Percentiles rank a stretch among this genome's conserved stretches.
These are phyloP conservation scores for Bembecia ichneumoniformis DNA, from an alignment of 2,888 invertebrate genomes.

Conservation along the genomic window DNA sequence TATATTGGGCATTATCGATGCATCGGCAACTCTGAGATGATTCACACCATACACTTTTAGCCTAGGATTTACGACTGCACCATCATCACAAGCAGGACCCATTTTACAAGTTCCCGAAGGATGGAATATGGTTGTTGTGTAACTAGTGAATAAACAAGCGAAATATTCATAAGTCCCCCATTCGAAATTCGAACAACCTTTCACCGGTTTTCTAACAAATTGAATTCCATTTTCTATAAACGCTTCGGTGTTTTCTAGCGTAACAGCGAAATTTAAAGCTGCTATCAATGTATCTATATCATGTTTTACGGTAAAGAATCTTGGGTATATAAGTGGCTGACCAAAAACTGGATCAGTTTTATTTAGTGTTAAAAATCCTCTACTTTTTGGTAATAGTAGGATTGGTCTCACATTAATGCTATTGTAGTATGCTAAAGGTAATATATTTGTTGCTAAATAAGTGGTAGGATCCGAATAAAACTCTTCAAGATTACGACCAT, in stretches of 20 bases:
- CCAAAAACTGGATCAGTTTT: conserved; percentile 77
- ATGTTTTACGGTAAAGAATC: conserved; percentile 72
- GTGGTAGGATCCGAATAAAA: conserved; percentile 69
- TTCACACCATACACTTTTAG: conserved; percentile 40
- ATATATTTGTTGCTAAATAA: conserved; percentile 46
- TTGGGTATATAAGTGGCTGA: conserved; percentile 79
- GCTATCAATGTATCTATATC: conserved; percentile 75
- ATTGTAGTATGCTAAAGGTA: conserved; percentile 74
- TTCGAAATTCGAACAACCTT: conserved; percentile 62
- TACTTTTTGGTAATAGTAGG: conserved; percentile 72
- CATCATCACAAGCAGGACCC: conserved; percentile 45
- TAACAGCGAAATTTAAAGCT: conserved; percentile 71
- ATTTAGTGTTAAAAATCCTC: conserved; percentile 75
- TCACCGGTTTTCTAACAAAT: conserved; percentile 68
- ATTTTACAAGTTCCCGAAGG: conserved; percentile 54
- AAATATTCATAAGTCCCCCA: conserved; percentile 77
- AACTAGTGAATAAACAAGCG: conserved; percentile 75
- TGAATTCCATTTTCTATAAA: conserved; percentile 67
- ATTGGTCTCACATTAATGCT: conserved; percentile 75
- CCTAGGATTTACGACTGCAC: conserved; percentile 44
- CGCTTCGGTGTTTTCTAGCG: conserved; percentile 68
- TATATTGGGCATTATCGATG: conserved; percentile 85
- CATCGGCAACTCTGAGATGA: conserved; percentile 79
- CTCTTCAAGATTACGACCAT: conserved; percentile 66
- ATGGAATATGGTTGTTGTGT: conserved; percentile 70